Evolutionary conservation across 2,888 invertebrate genomes (phyloP).

Genomic region (Phortica okadai): DNA sequence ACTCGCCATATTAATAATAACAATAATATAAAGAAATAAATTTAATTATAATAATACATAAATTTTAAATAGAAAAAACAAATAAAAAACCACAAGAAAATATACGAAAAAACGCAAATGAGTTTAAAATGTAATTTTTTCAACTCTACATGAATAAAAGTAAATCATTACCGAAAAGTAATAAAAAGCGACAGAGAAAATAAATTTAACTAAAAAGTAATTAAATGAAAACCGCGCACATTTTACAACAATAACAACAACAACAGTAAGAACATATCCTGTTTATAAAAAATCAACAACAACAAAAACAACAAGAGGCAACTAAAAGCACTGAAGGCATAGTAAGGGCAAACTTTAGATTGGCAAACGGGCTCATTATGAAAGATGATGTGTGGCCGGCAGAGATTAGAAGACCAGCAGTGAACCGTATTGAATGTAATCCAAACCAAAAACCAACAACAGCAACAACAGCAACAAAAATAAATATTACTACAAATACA

Average conservation of each 20-base stretch:
- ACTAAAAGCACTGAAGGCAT: constrained; percentile 21
- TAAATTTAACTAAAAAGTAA: constrained; percentile 10
- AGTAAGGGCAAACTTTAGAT: background rate
- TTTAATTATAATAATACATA: constrained; percentile 36
- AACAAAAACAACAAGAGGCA: constrained; percentile 36
- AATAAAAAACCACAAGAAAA: constrained; percentile 42
- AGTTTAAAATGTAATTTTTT: constrained; percentile 28
- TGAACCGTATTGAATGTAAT: background rate
- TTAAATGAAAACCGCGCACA: constrained; percentile 15
- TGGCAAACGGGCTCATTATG: constrained; percentile 4
- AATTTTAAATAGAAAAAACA: constrained; percentile 40
- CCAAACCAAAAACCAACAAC: constrained; percentile 37
- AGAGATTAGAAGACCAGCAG: constrained; percentile 9
- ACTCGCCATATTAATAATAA: constrained; percentile 68
- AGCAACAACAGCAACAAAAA: constrained; percentile 42
- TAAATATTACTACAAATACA: constrained; percentile 47
- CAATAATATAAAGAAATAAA: constrained; percentile 34
- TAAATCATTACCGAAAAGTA: constrained; percentile 35
- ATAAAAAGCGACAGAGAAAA: constrained; percentile 37
- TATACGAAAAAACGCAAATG: constrained; percentile 42
- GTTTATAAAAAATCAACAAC: constrained; percentile 63
- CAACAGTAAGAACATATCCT: constrained; percentile 53
- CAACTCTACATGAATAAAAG: constrained; percentile 25
- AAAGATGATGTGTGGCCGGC: background rate
- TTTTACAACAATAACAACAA: constrained; percentile 15